A percentile compares a stretch with the other conserved stretches of the same genome.
Conservation (phyloP, 2,797 vertebrate species). For the Acanthis flammea region DNA sequence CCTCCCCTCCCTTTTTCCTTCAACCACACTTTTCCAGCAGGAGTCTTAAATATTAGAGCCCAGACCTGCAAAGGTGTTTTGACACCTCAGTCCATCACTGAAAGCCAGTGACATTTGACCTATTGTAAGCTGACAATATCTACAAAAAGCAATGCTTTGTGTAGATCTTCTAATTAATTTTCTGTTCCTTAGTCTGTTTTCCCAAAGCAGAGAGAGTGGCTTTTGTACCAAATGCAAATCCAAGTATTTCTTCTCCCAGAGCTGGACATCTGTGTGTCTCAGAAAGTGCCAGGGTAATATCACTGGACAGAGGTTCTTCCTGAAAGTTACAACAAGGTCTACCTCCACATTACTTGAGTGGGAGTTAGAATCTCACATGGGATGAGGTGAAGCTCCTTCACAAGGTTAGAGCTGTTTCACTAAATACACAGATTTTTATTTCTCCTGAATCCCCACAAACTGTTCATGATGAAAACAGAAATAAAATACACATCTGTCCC, state of each 20-base stretch:
- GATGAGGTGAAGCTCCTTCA: not conserved
- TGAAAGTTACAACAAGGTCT: not conserved
- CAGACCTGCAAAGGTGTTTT: not conserved
- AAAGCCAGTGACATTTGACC: not conserved
- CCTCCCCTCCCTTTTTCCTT: not conserved
- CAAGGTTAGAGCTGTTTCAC: not conserved
- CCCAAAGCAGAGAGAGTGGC: not conserved
- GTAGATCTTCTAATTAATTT: not conserved
- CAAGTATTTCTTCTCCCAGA: not conserved
- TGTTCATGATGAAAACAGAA: not conserved
- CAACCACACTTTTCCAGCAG: not conserved
- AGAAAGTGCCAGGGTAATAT: not conserved
- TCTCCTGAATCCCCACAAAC: not conserved
- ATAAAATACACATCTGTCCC: not conserved
- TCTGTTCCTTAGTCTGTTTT: not conserved
- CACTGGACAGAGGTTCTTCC: not conserved
- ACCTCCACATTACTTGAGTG: not conserved
- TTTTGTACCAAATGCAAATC: not conserved
- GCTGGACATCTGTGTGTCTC: not conserved
- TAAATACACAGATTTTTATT: not conserved
- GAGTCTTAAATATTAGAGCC: not conserved
- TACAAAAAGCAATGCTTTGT: not conserved
- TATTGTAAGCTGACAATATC: not conserved
- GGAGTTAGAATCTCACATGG: not conserved
- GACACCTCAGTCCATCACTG: not conserved